phyloP scores from a whole-genome alignment of 2,797 vertebrate species.

The Macropodus opercularis region DNA sequence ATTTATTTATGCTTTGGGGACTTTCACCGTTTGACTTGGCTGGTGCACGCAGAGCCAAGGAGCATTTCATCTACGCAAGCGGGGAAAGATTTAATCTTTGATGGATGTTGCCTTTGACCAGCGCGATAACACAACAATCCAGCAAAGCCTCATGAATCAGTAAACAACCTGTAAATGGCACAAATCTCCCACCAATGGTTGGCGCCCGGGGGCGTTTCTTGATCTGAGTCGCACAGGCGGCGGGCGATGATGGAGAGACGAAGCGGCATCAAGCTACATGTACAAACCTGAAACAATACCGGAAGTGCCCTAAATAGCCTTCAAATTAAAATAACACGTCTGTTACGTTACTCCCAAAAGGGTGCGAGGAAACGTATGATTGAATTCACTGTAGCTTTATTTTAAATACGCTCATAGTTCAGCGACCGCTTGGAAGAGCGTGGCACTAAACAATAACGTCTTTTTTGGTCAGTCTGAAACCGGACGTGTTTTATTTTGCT shows the following conservation, averaged over 20 bases:
- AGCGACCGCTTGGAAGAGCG: not conserved
- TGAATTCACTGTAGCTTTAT: fast-evolving
- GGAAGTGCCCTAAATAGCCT: not conserved
- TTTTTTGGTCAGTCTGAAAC: slow-evolving; percentile 9
- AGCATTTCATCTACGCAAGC: not conserved
- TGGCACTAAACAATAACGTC: fast-evolving
- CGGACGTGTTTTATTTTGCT: fast-evolving
- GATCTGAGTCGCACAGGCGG: slow-evolving; percentile 35
- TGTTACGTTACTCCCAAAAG: fast-evolving
- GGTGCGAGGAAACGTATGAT: fast-evolving
- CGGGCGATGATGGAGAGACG: slow-evolving; percentile 64
- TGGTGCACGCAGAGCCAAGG: not conserved
- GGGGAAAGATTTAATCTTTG: slow-evolving; percentile 43
- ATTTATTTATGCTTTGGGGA: not conserved
- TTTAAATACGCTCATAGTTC: not conserved
- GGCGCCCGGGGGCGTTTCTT: slow-evolving; percentile 55
- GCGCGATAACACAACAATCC: slow-evolving; percentile 26
- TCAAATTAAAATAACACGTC: slow-evolving; percentile 24
- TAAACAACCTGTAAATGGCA: slow-evolving; percentile 46
- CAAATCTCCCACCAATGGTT: slow-evolving; percentile 61
- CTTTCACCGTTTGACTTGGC: not conserved
- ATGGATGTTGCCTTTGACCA: slow-evolving; percentile 43
- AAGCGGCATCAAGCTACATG: not conserved
- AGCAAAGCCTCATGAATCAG: slow-evolving; percentile 49
- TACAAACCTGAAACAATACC: fast-evolving